phyloP scores from a whole-genome alignment of 2,113 vertebrate genomes.

The Lota lota region DNA sequence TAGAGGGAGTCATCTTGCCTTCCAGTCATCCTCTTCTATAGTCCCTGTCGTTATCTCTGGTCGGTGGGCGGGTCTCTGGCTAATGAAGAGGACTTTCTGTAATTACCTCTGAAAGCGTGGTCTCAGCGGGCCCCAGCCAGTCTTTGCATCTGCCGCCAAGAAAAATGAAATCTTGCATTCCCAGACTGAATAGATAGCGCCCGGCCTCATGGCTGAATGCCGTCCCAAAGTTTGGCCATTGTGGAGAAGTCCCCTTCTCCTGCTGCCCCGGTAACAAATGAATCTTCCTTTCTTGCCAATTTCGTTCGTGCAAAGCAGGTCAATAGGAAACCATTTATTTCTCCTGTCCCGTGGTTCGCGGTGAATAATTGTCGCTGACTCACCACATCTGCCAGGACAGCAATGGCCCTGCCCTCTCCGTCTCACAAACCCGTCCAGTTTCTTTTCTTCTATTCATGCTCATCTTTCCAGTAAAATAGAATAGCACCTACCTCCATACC shows the following conservation, averaged over 20 bases:
- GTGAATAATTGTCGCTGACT: slow-evolving; percentile 72
- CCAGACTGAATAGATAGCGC: slow-evolving; percentile 53
- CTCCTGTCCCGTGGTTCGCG: slow-evolving; percentile 48
- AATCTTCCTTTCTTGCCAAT: slow-evolving; percentile 57
- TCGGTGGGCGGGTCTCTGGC: slow-evolving; percentile 44
- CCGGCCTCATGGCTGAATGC: slow-evolving; percentile 42
- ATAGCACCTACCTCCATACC: not conserved
- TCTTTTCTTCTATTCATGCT: slow-evolving; percentile 16
- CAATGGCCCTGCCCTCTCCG: slow-evolving; percentile 44
- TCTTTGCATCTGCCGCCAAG: slow-evolving; percentile 50
- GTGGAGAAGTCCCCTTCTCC: slow-evolving; percentile 41
- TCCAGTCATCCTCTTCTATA: too few relatives aligned
- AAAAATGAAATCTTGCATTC: slow-evolving; percentile 62
- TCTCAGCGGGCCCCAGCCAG: slow-evolving; percentile 49
- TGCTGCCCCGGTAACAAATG: slow-evolving; percentile 63
- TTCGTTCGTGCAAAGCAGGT: slow-evolving; percentile 63
- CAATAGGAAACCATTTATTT: slow-evolving; percentile 66
- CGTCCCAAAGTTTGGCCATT: slow-evolving; percentile 55
- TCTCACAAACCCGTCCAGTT: slow-evolving; percentile 40
- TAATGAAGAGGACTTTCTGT: slow-evolving; percentile 70
- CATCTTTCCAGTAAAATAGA: slow-evolving; percentile 25
- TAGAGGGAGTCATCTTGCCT: too few relatives aligned
- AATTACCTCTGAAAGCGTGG: slow-evolving; percentile 59
- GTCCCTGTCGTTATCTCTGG: slow-evolving; percentile 33
- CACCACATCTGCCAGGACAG: slow-evolving; percentile 54